Conservation (phyloP, 1,140 invertebrate species). For the Bilobella aurantiaca region DNA sequence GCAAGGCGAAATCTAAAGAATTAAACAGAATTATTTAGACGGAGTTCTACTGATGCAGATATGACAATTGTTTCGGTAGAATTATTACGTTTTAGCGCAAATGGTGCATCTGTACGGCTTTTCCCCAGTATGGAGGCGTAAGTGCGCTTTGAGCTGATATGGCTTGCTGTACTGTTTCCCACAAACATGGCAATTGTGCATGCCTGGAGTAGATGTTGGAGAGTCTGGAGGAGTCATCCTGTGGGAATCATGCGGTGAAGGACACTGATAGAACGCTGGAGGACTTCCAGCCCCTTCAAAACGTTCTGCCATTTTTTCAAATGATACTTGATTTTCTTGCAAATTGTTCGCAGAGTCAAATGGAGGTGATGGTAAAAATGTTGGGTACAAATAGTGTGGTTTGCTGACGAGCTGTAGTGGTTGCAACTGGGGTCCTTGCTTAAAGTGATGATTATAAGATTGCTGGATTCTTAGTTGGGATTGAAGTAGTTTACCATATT, state of each 20-base stretch:
- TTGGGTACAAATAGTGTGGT: not conserved
- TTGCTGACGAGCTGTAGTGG: not conserved
- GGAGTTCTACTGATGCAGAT: not conserved
- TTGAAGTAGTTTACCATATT: not conserved
- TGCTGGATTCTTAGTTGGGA: not conserved
- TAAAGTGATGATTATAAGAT: not conserved
- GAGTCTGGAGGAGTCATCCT: not conserved
- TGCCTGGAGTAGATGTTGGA: not conserved
- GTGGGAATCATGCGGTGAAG: no score
- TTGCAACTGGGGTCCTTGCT: not conserved
- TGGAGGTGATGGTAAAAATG: not conserved
- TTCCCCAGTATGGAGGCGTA: slow-evolving; percentile 3
- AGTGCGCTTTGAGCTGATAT: not conserved
- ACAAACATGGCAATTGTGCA: not conserved
- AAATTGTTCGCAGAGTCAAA: not conserved
- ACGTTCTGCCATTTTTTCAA: not conserved
- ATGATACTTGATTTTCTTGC: not conserved
- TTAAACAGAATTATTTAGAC: not conserved
- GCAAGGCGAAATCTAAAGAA: slow-evolving; percentile 2
- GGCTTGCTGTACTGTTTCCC: not conserved
- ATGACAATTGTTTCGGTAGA: not conserved
- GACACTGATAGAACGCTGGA: no score
- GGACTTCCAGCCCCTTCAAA: not conserved
- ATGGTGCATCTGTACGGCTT: not conserved
- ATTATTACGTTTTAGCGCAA: slow-evolving; percentile 4